Percentiles rank a stretch among this genome's conserved stretches.
Evolutionary conservation across 2,797 vertebrate species (phyloP).

Genomic region (Anisognathus igniventris): DNA sequence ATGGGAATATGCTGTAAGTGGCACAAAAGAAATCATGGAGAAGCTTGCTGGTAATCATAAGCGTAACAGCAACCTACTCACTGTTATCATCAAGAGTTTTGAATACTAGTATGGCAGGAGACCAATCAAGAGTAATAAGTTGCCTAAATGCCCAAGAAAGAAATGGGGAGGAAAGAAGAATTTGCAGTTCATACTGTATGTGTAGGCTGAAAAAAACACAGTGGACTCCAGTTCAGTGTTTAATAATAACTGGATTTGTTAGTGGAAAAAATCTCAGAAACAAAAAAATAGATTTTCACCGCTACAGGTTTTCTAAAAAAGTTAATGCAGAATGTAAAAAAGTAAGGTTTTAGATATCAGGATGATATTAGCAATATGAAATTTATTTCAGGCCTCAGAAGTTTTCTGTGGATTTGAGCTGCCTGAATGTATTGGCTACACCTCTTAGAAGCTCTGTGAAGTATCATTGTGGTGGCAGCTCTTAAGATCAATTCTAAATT

Average conservation of each 20-base stretch:
- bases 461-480: not conserved
- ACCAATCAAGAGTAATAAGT: not conserved
- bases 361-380: not conserved
- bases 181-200: not conserved
- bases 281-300: not conserved
- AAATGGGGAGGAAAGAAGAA: not conserved
- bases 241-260: not conserved
- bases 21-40: not conserved
- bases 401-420: not conserved
- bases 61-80: not conserved
- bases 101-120: not conserved
- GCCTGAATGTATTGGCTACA: not conserved
- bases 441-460: not conserved
- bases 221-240: not conserved
- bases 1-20: not conserved
- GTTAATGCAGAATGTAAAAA: not conserved
- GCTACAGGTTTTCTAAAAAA: not conserved
- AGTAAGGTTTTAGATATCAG: not conserved
- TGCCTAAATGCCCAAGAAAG: not conserved
- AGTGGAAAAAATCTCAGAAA: not conserved
- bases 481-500: not conserved
- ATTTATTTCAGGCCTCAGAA: not conserved
- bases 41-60: not conserved
- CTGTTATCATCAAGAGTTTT: not conserved
- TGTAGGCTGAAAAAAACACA: not conserved